phyloP scores from a whole-genome alignment of 1,140 invertebrate genomes.

The Pseudobourletiella spinata region DNA sequence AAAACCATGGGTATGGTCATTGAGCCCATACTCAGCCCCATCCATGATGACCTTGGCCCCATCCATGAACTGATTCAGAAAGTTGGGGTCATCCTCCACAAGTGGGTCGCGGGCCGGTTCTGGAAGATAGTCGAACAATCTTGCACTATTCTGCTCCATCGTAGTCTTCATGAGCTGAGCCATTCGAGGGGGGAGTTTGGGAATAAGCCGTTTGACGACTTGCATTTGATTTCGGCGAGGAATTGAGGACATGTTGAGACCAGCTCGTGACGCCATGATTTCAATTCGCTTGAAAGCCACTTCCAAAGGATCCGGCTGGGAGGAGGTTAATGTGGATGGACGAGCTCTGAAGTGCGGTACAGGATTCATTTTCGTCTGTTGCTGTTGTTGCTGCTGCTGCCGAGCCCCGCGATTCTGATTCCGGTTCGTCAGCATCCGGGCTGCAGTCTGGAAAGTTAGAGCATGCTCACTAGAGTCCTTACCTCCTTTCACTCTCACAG shows the following conservation, averaged over 20 bases:
- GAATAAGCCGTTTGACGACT: slow-evolving; percentile 22
- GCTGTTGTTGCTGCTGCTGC: neutral
- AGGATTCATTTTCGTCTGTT: no score
- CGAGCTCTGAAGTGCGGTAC: slow-evolving; percentile 15
- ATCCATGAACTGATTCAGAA: slow-evolving; percentile 15
- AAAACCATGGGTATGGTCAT: neutral
- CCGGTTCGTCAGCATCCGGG: slow-evolving; percentile 13
- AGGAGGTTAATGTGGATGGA: slow-evolving; percentile 23
- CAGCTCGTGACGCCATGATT: slow-evolving; percentile 31
- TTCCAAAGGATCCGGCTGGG: slow-evolving; percentile 26
- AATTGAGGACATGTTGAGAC: slow-evolving; percentile 35
- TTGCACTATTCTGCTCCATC: slow-evolving; percentile 20
- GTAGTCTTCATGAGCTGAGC: slow-evolving; percentile 11
- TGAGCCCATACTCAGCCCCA: neutral
- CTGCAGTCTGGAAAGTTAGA: slow-evolving; percentile 4
- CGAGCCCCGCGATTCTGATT: neutral
- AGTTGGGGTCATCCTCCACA: slow-evolving; percentile 16
- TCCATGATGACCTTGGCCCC: slow-evolving; percentile 1
- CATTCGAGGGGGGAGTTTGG: slow-evolving; percentile 28
- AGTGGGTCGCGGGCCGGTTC: slow-evolving; percentile 28
- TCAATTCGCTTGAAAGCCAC: slow-evolving; percentile 34
- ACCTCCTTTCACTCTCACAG: no score
- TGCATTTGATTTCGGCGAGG: slow-evolving; percentile 31
- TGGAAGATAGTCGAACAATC: slow-evolving; percentile 31
- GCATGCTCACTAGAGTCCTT: no score